Evolutionary conservation across 2,888 invertebrate genomes (phyloP).

Genomic region (Tachina fera): DNA sequence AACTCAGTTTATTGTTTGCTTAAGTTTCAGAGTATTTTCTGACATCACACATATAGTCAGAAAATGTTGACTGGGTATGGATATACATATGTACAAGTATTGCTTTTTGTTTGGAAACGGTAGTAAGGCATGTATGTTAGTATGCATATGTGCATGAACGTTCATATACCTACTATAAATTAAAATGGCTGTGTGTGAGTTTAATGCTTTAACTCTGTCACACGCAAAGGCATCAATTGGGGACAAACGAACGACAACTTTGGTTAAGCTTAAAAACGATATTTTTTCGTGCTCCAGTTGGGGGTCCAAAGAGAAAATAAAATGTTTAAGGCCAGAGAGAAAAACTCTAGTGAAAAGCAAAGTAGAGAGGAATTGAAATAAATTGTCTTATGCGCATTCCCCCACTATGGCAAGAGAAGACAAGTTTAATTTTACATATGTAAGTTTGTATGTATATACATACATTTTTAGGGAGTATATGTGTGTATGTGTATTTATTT

Average conservation of each 20-base stretch:
- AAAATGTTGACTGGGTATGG: no score
- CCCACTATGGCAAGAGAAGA: background rate
- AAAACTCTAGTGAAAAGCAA: background rate
- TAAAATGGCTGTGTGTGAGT: background rate
- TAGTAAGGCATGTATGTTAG: background rate
- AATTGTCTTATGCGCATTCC: slow-evolving; percentile 44
- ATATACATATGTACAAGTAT: background rate
- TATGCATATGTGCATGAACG: background rate
- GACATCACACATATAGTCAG: no score
- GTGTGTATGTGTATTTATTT: background rate
- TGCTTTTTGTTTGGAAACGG: slow-evolving; percentile 2
- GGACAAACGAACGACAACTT: slow-evolving; percentile 70
- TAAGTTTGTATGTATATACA: background rate
- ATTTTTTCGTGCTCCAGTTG: slow-evolving; percentile 25
- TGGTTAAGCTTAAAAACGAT: slow-evolving; percentile 57
- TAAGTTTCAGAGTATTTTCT: no score
- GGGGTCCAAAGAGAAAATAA: slow-evolving; percentile 28
- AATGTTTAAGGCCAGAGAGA: slow-evolving; percentile 10
- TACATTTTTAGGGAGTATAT: no score
- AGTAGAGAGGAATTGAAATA: slow-evolving; percentile 17
- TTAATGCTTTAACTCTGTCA: slow-evolving; percentile 78
- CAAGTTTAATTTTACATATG: background rate
- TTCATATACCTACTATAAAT: background rate
- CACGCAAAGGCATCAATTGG: slow-evolving; percentile 75
- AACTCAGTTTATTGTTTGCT: no score